These are phyloP conservation scores for Epinephelus malabaricus DNA, from an alignment of 2,797 vertebrate species.

Conservation along the genomic window DNA sequence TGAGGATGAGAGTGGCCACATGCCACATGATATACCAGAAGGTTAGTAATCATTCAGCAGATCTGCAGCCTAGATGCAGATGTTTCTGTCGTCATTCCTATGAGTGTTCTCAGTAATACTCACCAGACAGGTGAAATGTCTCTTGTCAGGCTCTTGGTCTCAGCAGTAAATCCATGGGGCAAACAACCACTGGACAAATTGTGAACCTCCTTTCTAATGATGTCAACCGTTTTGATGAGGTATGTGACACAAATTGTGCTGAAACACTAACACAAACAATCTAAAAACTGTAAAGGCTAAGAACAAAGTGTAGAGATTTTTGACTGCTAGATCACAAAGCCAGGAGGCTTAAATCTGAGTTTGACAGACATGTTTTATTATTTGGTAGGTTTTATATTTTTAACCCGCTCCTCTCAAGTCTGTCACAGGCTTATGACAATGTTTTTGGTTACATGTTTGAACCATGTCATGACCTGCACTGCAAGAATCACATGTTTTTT, in stretches of 20 bases:
- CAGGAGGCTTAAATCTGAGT: not conserved
- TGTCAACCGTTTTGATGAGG: constrained; percentile 95
- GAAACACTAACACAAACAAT: not conserved
- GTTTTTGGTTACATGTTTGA: no score
- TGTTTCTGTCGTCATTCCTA: not conserved
- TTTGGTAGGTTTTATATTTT: no score
- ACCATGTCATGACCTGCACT: no score
- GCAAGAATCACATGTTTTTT: no score
- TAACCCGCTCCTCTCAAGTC: not conserved
- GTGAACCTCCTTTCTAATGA: constrained; percentile 97
- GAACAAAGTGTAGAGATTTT: not conserved
- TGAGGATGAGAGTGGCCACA: constrained; percentile 93
- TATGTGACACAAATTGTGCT: constrained; percentile 52
- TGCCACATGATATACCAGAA: constrained; percentile 97
- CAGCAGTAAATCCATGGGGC: constrained; percentile 89
- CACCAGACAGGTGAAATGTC: not conserved
- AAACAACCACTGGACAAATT: constrained; percentile 95
- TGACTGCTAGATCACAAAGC: not conserved
- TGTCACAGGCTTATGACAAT: no score
- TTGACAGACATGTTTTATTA: not conserved
- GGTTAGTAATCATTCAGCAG: constrained; percentile 78
- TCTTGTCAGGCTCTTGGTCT: constrained; percentile 89
- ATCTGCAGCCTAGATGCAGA: not conserved
- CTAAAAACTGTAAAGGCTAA: not conserved
- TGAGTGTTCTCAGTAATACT: not conserved